Percentiles rank a stretch among this genome's conserved stretches.
Evolutionary conservation across 2,888 invertebrate genomes (phyloP).

Genomic region (Phengaris arion): DNA sequence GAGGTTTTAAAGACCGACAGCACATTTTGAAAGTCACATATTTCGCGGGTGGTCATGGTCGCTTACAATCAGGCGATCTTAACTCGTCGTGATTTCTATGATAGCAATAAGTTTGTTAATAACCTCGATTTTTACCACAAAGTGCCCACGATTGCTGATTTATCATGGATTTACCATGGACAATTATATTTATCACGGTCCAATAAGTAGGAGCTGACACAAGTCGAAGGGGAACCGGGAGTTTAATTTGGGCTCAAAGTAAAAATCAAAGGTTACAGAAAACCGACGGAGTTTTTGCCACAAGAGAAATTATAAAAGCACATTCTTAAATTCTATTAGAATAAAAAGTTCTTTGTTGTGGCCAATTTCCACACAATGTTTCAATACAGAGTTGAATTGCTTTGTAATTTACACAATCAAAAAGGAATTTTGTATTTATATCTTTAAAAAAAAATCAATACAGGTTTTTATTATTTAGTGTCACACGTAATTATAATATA

Average conservation of each 20-base stretch:
- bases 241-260: constrained; percentile 24
- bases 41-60: no score
- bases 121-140: neutral
- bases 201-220: constrained; percentile 6
- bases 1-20: no score
- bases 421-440: neutral
- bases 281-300: constrained; percentile 9
- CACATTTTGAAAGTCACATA: no score
- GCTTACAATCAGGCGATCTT: no score
- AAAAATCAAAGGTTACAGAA: constrained; percentile 14
- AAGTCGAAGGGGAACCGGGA: neutral
- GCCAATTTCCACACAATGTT: neutral
- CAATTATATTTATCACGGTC: neutral
- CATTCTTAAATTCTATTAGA: constrained; percentile 10
- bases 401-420: neutral
- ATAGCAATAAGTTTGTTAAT: neutral
- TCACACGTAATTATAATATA: no score
- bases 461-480: no score
- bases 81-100: no score
- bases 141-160: neutral
- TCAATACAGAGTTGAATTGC: neutral
- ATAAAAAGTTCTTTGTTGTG: neutral
- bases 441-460: no score
- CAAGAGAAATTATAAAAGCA: constrained; percentile 15
- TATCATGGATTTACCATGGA: neutral